Conservation (phyloP, 2,797 vertebrate species). For the Smutsia gigantea region DNA sequence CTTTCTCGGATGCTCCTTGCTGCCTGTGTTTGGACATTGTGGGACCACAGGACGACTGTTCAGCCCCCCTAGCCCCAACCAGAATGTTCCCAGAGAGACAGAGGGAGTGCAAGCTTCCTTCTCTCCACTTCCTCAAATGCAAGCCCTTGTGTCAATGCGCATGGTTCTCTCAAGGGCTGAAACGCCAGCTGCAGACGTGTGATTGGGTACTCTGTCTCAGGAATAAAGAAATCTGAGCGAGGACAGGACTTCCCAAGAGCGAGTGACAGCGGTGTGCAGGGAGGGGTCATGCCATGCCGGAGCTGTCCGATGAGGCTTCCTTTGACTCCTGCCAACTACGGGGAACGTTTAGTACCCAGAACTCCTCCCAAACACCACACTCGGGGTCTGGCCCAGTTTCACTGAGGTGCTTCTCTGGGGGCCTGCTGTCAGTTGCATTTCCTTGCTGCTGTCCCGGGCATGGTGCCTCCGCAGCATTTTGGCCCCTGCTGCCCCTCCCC, state of each 20-base stretch:
- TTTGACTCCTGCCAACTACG: neutral
- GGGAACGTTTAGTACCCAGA: constrained; percentile 44
- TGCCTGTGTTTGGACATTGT: neutral
- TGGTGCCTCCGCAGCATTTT: neutral
- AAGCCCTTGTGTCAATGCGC: neutral
- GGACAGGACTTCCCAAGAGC: constrained; percentile 10
- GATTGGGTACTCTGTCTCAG: neutral
- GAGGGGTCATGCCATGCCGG: neutral
- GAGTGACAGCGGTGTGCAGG: accelerated
- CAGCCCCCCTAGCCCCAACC: neutral
- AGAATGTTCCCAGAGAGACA: neutral
- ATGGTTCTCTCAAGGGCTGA: too few relatives aligned
- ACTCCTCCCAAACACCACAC: constrained; percentile 54
- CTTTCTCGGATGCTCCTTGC: neutral
- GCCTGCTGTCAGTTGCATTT: neutral
- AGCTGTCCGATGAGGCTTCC: neutral
- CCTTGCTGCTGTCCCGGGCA: neutral
- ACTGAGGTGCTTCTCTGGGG: neutral
- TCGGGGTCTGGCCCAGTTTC: constrained; percentile 44
- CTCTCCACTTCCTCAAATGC: neutral
- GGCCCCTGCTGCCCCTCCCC: neutral
- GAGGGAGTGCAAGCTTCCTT: neutral
- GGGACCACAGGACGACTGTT: neutral
- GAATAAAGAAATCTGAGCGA: neutral
- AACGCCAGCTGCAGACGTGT: too few relatives aligned